A percentile compares a stretch with the other conserved stretches of the same genome.
Evolutionary conservation across 2,797 vertebrate species (phyloP).

Genomic region (Allobates femoralis): DNA sequence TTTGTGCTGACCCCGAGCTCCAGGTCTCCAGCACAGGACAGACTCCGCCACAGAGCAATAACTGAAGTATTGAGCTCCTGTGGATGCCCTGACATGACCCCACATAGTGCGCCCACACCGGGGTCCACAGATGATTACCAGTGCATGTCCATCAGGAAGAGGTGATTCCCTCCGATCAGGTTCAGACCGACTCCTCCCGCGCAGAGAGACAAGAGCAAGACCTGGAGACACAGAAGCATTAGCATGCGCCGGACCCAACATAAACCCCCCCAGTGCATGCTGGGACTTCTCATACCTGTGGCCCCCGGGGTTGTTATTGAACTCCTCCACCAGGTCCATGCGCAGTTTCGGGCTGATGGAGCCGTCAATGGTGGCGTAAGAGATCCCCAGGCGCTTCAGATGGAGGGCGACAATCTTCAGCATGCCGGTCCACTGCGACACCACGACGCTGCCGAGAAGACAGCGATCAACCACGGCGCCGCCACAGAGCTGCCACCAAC

Average conservation of each 20-base stretch:
- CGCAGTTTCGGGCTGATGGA: constrained; percentile 88
- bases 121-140: constrained; percentile 78
- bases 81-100: too few relatives aligned
- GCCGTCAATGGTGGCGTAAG: constrained; percentile 83
- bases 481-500: neutral
- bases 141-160: constrained; percentile 98
- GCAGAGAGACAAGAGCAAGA: constrained; percentile 92
- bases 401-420: constrained; percentile 86
- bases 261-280: neutral
- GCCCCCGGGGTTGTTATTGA: constrained; percentile 85
- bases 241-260: neutral
- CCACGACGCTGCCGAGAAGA: constrained; percentile 83
- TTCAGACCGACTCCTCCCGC: constrained; percentile 95
- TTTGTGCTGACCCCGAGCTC: too few relatives aligned
- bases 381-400: constrained; percentile 77
- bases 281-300: constrained; percentile 77
- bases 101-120: too few relatives aligned
- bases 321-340: constrained; percentile 94
- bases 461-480: neutral
- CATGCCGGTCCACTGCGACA: constrained; percentile 98
- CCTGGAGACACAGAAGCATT: constrained; percentile 72
- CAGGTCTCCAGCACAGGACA: too few relatives aligned
- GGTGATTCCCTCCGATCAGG: constrained; percentile 93
- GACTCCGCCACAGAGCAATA: too few relatives aligned
- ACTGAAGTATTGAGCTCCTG: too few relatives aligned